Evolutionary conservation across 1,140 invertebrate species (phyloP).

Genomic region (Lasioglossum baleicum): DNA sequence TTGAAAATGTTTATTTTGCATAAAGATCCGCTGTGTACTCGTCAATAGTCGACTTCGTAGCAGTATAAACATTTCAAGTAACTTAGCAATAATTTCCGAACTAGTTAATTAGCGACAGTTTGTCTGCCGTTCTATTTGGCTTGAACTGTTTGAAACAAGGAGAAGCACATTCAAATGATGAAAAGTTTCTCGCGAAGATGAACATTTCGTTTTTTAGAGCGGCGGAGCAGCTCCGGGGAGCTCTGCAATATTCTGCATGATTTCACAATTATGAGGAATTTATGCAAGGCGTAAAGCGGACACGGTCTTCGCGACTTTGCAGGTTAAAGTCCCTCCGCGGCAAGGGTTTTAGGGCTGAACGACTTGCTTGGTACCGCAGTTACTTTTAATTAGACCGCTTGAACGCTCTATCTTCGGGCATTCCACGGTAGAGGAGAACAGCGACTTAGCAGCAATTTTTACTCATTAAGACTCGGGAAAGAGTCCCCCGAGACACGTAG

Average conservation of each 20-base stretch:
- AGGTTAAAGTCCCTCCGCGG: constrained; percentile 25
- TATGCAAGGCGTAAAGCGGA: constrained; percentile 36
- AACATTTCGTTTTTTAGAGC: not conserved
- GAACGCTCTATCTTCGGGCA: constrained; percentile 57
- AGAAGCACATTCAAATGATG: not conserved
- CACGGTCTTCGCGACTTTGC: constrained; percentile 38
- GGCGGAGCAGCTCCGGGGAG: not conserved
- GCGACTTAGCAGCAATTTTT: constrained; percentile 68
- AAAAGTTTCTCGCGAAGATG: not conserved
- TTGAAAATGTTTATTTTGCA: too few relatives aligned
- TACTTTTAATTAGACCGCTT: constrained; percentile 70
- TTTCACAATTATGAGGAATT: constrained; percentile 45
- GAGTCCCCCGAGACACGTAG: constrained; percentile 18
- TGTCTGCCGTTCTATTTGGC: too few relatives aligned
- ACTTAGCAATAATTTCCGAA: too few relatives aligned
- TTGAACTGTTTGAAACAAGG: too few relatives aligned
- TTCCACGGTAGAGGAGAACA: constrained; percentile 47
- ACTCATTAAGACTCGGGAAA: constrained; percentile 58
- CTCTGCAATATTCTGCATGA: constrained; percentile 33
- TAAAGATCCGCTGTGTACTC: too few relatives aligned
- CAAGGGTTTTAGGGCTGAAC: constrained; percentile 17
- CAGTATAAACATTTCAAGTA: too few relatives aligned
- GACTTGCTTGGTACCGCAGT: constrained; percentile 54
- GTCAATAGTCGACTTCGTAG: too few relatives aligned
- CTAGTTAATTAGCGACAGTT: too few relatives aligned